A percentile compares a stretch with the other conserved stretches of the same genome.
Conservation (phyloP, 2,113 vertebrate genomes). For the Oreochromis aureus region DNA sequence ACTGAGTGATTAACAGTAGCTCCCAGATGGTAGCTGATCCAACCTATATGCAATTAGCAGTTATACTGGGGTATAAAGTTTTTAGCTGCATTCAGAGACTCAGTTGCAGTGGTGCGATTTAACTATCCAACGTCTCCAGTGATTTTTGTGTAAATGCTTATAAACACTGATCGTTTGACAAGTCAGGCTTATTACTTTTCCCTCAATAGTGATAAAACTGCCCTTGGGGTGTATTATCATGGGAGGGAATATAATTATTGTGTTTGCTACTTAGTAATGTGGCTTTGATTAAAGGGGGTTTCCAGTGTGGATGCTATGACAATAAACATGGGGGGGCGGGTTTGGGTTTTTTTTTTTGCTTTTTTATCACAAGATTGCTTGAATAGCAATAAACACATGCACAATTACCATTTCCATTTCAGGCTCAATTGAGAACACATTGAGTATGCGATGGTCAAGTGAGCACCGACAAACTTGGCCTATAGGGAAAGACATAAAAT, state of each 20-base stretch:
- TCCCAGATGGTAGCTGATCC: constrained; percentile 10
- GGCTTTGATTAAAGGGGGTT: constrained; percentile 12
- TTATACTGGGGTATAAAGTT: background rate
- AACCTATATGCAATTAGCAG: constrained; percentile 5
- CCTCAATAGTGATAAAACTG: constrained; percentile 27
- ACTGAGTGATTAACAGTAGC: constrained; percentile 3
- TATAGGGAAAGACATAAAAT: background rate
- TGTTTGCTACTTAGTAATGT: constrained; percentile 39
- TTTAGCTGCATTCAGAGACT: background rate
- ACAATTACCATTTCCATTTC: constrained; percentile 18
- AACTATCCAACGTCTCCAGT: constrained; percentile 6
- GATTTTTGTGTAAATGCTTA: constrained; percentile 23
- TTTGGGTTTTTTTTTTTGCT: background rate
- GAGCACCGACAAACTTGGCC: background rate
- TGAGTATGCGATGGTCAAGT: background rate
- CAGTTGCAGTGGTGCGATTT: background rate
- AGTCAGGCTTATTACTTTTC: constrained; percentile 30
- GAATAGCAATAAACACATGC: background rate
- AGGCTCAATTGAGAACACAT: constrained; percentile 27
- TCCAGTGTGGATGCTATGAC: constrained; percentile 5
- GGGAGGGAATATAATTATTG: constrained; percentile 29
- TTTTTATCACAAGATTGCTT: background rate
- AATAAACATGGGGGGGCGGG: background rate
- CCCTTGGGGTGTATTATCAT: constrained; percentile 40
- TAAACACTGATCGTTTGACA: constrained; percentile 49